Evolutionary conservation across 2,888 invertebrate species (phyloP), one percentile per base, ranked within the genome.

Genomic region (Mellilla xanthometata): DNA sequence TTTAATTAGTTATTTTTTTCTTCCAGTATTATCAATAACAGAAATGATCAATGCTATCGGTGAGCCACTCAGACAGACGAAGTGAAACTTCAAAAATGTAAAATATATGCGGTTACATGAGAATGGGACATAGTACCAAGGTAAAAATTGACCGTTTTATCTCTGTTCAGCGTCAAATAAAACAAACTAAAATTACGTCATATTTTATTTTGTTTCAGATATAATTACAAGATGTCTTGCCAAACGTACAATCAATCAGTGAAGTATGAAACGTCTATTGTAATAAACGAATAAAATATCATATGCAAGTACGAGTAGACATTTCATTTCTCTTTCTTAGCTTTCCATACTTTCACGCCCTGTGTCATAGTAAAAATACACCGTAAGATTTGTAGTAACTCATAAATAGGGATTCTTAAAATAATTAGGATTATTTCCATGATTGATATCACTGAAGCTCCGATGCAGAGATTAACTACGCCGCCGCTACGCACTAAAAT

Each of bases 401-500:
- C 52, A 42, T 69, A 67, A 26, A 75, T 56, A 12, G 63, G 64
- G 12, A 73, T 58, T 48, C 74, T 68, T 10, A 80, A 31, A 13
- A 62, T 42, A 5, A 64, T 62, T 39, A 84, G 40, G 13, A 79
- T 33, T 22, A 86, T 50, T 54, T 87, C 88, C 68, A 82, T 69
- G 35, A 81, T 51, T 8, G 88, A 86, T 49, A 87, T 81, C 0
- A 87, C 61, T 12, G 88, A 89, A 30, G 80, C 68, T 3, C 88
- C 88, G 40, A 84, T 71, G 52, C 85, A 86, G 26, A 87, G 57
- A 54, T 88, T 88, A 10, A 87, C 60, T 0, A 81, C 77, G 7
- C 87, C 84, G 7, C 85, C 87, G 35, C 76, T 76, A 55, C 75
- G 68, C 30, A 89, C 88, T 89, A 78, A 41, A 81, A 19, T 19